Conservation (phyloP, 2,113 vertebrate species). For the Psophia crepitans region DNA sequence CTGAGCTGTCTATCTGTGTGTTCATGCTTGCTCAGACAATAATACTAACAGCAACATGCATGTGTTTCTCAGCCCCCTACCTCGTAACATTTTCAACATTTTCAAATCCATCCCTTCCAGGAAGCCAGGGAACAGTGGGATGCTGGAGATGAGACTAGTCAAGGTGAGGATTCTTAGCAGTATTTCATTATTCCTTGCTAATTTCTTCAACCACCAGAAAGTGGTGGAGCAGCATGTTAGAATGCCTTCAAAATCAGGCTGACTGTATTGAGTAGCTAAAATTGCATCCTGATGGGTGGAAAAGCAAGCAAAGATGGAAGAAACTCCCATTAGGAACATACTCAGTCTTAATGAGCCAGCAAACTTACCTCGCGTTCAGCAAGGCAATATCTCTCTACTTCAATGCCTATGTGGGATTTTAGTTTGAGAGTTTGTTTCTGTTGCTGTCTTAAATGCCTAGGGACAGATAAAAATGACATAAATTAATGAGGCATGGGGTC, state of each 20-base stretch:
- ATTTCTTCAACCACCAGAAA: background rate
- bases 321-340: background rate
- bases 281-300: background rate
- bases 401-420: background rate
- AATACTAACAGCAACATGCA: background rate
- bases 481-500: background rate
- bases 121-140: background rate
- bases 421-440: background rate
- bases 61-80: background rate
- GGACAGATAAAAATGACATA: background rate
- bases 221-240: background rate
- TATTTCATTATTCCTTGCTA: background rate
- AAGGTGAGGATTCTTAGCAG: background rate
- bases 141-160: background rate
- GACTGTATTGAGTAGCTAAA: background rate
- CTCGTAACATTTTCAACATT: background rate
- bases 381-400: background rate
- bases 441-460: background rate
- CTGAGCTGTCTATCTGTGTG: background rate
- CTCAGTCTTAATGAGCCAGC: background rate
- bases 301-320: background rate
- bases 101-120: background rate
- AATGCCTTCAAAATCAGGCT: background rate
- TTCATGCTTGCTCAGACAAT: background rate
- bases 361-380: background rate